A percentile compares a stretch with the other conserved stretches of the same genome.
Conservation (phyloP, 2,113 vertebrate species). For the Ibidorhyncha struthersii region DNA sequence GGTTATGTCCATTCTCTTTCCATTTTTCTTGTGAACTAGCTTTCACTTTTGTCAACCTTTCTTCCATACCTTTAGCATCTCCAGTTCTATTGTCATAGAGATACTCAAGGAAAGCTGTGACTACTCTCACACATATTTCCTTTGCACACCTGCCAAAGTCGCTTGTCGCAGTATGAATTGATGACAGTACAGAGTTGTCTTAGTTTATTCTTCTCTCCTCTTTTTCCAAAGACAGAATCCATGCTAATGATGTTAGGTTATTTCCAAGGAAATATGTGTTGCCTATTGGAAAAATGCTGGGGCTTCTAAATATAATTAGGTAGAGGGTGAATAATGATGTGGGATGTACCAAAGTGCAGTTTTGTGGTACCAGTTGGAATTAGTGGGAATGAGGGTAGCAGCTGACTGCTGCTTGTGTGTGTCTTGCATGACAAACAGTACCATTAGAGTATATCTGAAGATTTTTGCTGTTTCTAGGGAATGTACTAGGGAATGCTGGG, state of each 20-base stretch:
- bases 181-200: neutral
- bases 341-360: neutral
- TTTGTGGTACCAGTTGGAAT: neutral
- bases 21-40: neutral
- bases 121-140: neutral
- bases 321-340: neutral
- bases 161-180: neutral
- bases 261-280: neutral
- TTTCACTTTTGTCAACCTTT: neutral
- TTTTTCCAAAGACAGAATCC: neutral
- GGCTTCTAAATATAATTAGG: neutral
- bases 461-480: neutral
- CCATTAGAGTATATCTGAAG: neutral
- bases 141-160: neutral
- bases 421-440: neutral
- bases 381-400: neutral
- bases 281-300: neutral
- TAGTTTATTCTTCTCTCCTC: neutral
- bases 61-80: neutral
- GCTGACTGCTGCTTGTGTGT: neutral
- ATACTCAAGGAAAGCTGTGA: neutral
- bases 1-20: neutral
- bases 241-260: neutral
- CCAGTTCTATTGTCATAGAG: neutral
- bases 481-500: neutral